phyloP scores from a whole-genome alignment of 2,888 invertebrate genomes.

The Chalcosyrphus nemorum region DNA sequence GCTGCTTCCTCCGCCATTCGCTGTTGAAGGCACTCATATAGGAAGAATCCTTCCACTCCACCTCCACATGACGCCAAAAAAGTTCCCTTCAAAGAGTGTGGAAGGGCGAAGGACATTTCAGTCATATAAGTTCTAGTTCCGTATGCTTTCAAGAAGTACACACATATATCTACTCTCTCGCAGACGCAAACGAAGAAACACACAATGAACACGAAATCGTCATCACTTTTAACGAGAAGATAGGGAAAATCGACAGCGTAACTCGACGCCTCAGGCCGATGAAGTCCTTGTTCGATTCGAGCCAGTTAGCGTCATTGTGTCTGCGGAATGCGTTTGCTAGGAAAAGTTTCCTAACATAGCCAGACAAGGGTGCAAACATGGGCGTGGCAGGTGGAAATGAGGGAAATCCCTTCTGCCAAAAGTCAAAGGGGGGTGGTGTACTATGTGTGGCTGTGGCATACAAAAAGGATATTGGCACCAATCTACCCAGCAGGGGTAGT shows the following conservation, averaged over 20 bases:
- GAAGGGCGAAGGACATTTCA: conserved; percentile 7
- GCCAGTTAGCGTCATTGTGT: conserved; percentile 41
- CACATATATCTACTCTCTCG: conserved; percentile 1
- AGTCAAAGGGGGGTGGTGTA: conserved; percentile 41
- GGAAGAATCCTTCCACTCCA: not conserved
- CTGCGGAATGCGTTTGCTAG: conserved; percentile 40
- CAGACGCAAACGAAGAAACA: not conserved
- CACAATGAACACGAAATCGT: conserved; percentile 17
- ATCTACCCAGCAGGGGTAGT: conserved; percentile 42
- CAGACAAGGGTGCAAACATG: conserved; percentile 33
- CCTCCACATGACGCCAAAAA: conserved; percentile 26
- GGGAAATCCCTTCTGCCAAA: conserved; percentile 29
- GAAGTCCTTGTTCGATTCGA: conserved; percentile 11
- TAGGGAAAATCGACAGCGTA: conserved; percentile 29
- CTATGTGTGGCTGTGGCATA: conserved; percentile 6
- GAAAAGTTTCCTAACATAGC: conserved; percentile 29
- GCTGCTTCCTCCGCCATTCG: conserved; percentile 36
- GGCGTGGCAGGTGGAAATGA: conserved; percentile 52
- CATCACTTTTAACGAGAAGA: conserved; percentile 3
- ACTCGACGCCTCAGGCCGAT: not conserved
- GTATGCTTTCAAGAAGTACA: conserved; percentile 39
- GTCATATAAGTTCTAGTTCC: conserved; percentile 38
- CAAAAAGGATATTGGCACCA: conserved; percentile 56
- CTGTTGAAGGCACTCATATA: conserved; percentile 37
- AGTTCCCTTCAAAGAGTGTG: not conserved